Evolutionary conservation across 2,797 vertebrate genomes (phyloP), one percentile per base, ranked within the genome.

Genomic region (Aeoliscus strigatus): DNA sequence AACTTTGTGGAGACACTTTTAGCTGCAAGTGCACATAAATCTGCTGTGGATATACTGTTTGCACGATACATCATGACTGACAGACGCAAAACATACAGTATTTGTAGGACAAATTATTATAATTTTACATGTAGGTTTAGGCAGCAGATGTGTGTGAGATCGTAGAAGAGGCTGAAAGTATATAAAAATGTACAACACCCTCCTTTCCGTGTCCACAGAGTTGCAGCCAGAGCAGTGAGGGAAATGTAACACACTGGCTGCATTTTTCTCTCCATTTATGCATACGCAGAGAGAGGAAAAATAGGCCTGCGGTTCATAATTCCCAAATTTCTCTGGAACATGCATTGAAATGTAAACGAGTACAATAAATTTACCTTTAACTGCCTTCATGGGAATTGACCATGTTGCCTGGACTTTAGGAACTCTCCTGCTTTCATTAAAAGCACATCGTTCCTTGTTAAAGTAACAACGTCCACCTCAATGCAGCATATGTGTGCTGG

Each of bases 331-430:
- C 66, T 56, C 73, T 80, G 79, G 69, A 83, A 85, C 75, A 70
- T 51, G 59, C 75, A 70, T 56, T 59, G 71, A 85, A 86, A 86
- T 85, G 57, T 71, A 84, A 85, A 85, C 73, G 67, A 84, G 80
- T 45, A 68, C 55, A 78, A 86, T 88, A 87, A 86, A 88, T 87
- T 76, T 44, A 70, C 31, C 65, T 82, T 83, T 86, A 80, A 88
- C 79, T 58, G 70, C 80, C 70, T 77, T 71, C 44, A 21, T 66
- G 85, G 82, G 83, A 86, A 73, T 82, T 60, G 57, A 61, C 66
- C 62, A 58, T 49, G 59, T 51, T 67, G 75, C 69, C 67, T 78
- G 65, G 79, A 77, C 62, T 68, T 68, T 37, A 62, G 68, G 39
- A 80, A 83, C 71, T 73, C 66, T 69, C 71, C 7, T 60, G 62